These are phyloP conservation scores for Drosophila albomicans DNA, from an alignment of 1,140 invertebrate species.

Conservation along the genomic window DNA sequence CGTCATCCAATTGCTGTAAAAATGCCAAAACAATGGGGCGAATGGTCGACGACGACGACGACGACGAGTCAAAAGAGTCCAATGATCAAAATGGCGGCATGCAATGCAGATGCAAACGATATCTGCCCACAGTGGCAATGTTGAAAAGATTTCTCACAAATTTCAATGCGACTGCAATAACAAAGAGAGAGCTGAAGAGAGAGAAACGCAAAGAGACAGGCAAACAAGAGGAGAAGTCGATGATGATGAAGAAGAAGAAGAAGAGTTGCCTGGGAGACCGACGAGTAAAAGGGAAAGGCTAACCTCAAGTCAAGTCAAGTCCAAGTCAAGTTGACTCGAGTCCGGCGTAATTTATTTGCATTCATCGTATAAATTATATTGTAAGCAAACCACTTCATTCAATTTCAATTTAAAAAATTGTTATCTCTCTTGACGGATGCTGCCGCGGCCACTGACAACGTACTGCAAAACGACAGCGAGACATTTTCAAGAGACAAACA, in stretches of 20 bases:
- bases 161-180: constrained; percentile 70
- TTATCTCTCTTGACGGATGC: constrained; percentile 82
- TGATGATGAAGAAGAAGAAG: constrained; percentile 5
- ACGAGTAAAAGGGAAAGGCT: constrained; percentile 68
- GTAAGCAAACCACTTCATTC: constrained; percentile 84
- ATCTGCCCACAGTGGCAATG: constrained; percentile 53
- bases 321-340: constrained; percentile 41
- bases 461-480: constrained; percentile 69
- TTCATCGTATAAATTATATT: constrained; percentile 84
- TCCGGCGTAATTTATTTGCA: constrained; percentile 83
- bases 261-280: constrained; percentile 43
- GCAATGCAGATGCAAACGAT: constrained; percentile 79
- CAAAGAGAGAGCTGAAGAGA: constrained; percentile 33
- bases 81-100: constrained; percentile 73
- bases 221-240: constrained; percentile 1
- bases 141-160: constrained; percentile 79
- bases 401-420: constrained; percentile 84
- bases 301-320: constrained; percentile 30
- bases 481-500: constrained; percentile 68
- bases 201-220: constrained; percentile 35
- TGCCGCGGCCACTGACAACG: constrained; percentile 78
- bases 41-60: background rate
- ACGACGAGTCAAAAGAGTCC: background rate
- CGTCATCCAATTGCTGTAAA: constrained; percentile 74
- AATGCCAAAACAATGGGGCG: constrained; percentile 55